Evolutionary conservation across 2,888 invertebrate genomes (phyloP).

Genomic region (Troides aeacus): DNA sequence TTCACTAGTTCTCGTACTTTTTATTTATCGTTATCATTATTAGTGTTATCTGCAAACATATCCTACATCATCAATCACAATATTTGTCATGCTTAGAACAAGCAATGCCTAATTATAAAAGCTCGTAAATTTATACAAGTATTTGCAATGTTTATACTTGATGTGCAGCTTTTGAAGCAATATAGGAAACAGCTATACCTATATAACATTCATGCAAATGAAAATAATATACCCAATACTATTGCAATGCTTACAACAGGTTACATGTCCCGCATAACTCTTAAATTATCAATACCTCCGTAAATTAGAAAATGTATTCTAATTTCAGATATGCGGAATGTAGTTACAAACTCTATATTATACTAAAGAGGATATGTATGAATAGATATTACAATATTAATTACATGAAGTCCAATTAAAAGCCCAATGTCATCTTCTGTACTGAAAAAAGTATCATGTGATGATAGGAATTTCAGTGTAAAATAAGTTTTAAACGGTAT

Average conservation of each 20-base stretch:
- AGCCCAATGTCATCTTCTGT: no score
- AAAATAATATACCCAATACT: constrained; percentile 10
- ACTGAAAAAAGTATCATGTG: not conserved
- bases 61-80: no score
- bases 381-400: no score
- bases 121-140: no score
- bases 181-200: no score
- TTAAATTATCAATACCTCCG: constrained; percentile 22
- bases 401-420: no score
- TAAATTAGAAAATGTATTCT: constrained; percentile 16
- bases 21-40: not conserved
- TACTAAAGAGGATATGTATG: not conserved
- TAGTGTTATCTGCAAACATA: not conserved
- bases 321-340: constrained; percentile 3
- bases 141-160: no score
- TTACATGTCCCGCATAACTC: constrained; percentile 14
- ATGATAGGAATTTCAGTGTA: not conserved
- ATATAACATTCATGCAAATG: not conserved
- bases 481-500: constrained; percentile 17
- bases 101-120: no score
- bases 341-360: no score
- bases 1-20: not conserved
- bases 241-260: constrained; percentile 9
- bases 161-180: no score
- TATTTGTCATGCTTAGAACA: no score